Evolutionary conservation across 1,140 invertebrate genomes (phyloP).

Genomic region (Linepithema humile): DNA sequence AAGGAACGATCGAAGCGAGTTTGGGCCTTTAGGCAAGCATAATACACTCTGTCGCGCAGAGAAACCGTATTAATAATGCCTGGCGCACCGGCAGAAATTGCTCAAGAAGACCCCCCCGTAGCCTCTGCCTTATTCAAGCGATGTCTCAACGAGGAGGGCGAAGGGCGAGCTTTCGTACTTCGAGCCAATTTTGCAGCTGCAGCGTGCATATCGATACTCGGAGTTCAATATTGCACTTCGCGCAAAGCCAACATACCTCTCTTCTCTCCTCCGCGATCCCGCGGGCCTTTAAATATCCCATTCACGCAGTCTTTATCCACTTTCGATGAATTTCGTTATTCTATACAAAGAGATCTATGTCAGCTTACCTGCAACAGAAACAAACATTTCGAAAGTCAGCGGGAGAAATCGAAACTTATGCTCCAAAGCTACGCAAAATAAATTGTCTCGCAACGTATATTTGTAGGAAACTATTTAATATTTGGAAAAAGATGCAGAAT

Average conservation of each 20-base stretch:
- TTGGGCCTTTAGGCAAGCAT: constrained; percentile 1
- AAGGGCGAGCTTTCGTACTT: constrained; percentile 9
- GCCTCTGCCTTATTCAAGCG: constrained; percentile 44
- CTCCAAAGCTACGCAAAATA: neutral
- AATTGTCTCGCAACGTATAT: neutral
- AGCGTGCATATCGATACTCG: constrained; percentile 55
- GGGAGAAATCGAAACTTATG: neutral
- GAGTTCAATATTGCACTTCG: constrained; percentile 61
- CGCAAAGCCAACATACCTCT: constrained; percentile 31
- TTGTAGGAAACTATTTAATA: too few species aligned
- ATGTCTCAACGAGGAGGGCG: neutral
- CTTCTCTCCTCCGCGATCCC: neutral
- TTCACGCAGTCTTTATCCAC: constrained; percentile 9
- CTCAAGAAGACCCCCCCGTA: constrained; percentile 11
- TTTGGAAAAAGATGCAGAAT: too few species aligned
- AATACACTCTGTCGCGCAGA: constrained; percentile 1
- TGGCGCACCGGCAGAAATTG: constrained; percentile 25
- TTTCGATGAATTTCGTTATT: constrained; percentile 12
- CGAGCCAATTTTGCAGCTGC: constrained; percentile 58
- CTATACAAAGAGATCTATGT: neutral
- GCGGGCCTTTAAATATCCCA: neutral
- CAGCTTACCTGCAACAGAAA: constrained; percentile 61
- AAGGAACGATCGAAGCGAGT: neutral
- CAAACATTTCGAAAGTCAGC: neutral
- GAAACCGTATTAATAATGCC: constrained; percentile 43